Conservation (phyloP, 2,797 vertebrate genomes). For the Avahi laniger region DNA sequence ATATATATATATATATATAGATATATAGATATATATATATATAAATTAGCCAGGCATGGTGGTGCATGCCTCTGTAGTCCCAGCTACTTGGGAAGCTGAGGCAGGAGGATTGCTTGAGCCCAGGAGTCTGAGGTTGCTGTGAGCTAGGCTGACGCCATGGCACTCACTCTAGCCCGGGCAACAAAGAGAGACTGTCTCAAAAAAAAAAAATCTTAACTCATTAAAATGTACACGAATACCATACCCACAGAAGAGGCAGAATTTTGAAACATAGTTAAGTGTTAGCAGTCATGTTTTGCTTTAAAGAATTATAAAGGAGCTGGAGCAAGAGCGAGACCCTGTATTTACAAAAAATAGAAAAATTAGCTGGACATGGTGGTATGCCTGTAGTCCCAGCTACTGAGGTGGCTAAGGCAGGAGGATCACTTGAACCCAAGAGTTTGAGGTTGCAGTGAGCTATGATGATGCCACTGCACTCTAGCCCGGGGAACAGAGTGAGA, state of each 20-base stretch:
- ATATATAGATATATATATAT: too few species aligned
- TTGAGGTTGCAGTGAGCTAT: neutral
- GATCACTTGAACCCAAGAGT: neutral
- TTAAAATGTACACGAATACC: neutral
- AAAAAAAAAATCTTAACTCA: neutral
- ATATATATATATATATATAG: too few species aligned
- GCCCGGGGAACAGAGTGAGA: neutral
- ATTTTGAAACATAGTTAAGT: slow-evolving; percentile 44
- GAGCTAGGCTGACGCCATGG: too few species aligned
- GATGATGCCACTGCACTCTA: neutral
- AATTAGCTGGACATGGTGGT: neutral
- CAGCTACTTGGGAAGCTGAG: too few species aligned
- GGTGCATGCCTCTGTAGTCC: too few species aligned
- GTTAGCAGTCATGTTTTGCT: slow-evolving; percentile 18
- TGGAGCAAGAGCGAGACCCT: too few species aligned
- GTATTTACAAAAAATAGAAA: neutral
- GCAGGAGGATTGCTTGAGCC: too few species aligned
- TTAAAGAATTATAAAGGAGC: slow-evolving; percentile 48
- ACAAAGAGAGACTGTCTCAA: too few species aligned
- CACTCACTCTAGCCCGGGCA: too few species aligned
- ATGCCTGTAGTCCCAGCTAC: neutral
- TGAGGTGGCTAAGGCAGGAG: neutral
- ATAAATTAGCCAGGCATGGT: too few species aligned
- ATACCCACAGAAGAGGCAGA: slow-evolving; percentile 4
- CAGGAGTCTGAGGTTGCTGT: too few species aligned